Base-by-base conservation (phyloP, 2,888 invertebrate genomes). In the Netelia virgata region DNA sequence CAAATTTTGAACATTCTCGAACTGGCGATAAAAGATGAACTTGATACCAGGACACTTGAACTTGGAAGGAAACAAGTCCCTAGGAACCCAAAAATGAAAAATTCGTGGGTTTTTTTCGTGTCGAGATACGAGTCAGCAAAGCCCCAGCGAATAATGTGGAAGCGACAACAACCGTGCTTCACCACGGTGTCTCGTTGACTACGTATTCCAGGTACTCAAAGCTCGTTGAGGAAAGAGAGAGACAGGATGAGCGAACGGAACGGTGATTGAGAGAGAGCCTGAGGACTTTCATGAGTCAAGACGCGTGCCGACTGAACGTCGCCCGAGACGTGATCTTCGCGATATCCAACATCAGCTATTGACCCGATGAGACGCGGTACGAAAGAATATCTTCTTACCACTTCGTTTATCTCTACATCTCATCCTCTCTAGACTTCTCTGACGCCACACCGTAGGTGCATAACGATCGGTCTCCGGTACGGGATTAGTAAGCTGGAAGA, bases 281-380 rank as follows among this genome's bases (percentile, higher is more conserved):
- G 16, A 43, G 57, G 64, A 70, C 55, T 23, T 77, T 66, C 59
- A 66, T 73, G 53, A 78, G 77, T 82, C 77, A 53, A 55, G 81
- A 82, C 81, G 70, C 80, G 86, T 82, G 83, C 81, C 86, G 86
- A 83, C 78, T 69, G 83, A 80, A 83, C 84, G 87, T 87, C 81
- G 86, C 86, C 85, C 79, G 87, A 82, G 83, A 84, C 79, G 83
- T 74, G 81, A 80, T 80, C 77, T 72, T 36, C 69, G 59, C 57
- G 55, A n/a, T 75, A 73, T 63, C 18, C 66, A 76, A 85, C 47
- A 66, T 53, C 57, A 43, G 59, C 28, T 57, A 61, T 66, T 43
- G 43, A 55, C 55, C n/a, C 55, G 53, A 20, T 64, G 53, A 55
- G 50, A 73, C 73, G 41, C 28, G 28, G 28, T 59, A 16, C 3